These are phyloP conservation scores for Apis dorsata DNA, from an alignment of 1,140 invertebrate species.

Conservation along the genomic window DNA sequence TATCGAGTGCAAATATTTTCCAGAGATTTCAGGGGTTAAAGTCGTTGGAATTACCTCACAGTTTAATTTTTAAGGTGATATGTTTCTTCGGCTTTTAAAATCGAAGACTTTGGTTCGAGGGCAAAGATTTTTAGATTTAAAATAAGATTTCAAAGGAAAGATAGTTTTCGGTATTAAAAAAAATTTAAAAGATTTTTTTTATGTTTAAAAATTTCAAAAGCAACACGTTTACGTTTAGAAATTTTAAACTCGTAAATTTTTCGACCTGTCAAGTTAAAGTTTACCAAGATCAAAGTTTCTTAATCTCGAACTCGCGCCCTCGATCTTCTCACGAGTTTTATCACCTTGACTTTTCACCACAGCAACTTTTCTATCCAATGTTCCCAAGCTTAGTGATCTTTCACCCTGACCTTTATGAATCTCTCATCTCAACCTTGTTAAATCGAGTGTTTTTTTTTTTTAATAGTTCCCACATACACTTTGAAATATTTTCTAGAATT, in stretches of 20 bases:
- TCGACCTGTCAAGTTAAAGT: not conserved
- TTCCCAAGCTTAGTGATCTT: constrained; percentile 1
- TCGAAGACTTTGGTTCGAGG: too few species aligned
- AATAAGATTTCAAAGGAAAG: too few species aligned
- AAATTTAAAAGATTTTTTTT: too few species aligned
- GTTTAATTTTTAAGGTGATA: too few species aligned
- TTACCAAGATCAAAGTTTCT: not conserved
- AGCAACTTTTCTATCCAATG: not conserved
- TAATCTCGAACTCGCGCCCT: not conserved
- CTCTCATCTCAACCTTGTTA: not conserved
- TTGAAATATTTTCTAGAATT: not conserved
- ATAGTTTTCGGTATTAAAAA: too few species aligned
- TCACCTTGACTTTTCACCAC: constrained; percentile 18
- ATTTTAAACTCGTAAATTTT: too few species aligned
- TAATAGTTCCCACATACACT: not conserved
- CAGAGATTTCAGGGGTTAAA: too few species aligned
- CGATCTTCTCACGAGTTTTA: not conserved
- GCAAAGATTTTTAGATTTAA: too few species aligned
- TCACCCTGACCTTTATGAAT: constrained; percentile 26
- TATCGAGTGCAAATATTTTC: too few species aligned
- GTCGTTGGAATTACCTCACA: too few species aligned
- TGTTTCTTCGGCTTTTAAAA: too few species aligned
- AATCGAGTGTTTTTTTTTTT: not conserved
- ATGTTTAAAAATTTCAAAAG: not conserved
- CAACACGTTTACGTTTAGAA: not conserved